Conservation (phyloP, 2,113 vertebrate genomes). For the Picathartes gymnocephalus region DNA sequence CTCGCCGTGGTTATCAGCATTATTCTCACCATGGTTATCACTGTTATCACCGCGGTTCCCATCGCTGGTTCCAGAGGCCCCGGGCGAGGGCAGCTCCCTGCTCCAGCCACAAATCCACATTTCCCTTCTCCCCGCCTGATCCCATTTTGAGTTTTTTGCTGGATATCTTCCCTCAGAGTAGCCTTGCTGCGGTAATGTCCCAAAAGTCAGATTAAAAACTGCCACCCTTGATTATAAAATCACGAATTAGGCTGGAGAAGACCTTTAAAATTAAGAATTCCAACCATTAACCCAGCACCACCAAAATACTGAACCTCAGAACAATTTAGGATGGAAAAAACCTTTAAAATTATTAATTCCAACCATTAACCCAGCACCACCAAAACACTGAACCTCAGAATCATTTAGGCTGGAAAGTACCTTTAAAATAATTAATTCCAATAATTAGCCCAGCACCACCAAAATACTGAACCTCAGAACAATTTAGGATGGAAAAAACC, state of each 20-base stretch:
- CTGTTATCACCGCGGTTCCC: no score
- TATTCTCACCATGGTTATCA: no score
- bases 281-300: background rate
- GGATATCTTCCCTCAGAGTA: background rate
- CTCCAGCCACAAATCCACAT: background rate
- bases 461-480: background rate
- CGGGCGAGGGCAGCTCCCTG: background rate
- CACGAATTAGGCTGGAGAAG: background rate
- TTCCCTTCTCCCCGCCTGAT: background rate
- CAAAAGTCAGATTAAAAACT: background rate
- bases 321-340: no score
- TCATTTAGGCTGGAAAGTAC: no score
- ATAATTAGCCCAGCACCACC: background rate
- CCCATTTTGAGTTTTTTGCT: fast-evolving
- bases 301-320: no score
- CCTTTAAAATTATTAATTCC: no score
- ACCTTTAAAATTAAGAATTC: no score
- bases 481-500: background rate
- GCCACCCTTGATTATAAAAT: background rate
- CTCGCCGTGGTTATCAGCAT: no score
- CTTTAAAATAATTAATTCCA: no score
- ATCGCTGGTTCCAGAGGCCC: background rate
- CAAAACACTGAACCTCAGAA: no score
- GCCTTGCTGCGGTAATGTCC: fast-evolving
- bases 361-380: no score